Evolutionary conservation across 2,888 invertebrate genomes (phyloP), one percentile per base, ranked within the genome.

Genomic region (Allolobophora icterica): DNA sequence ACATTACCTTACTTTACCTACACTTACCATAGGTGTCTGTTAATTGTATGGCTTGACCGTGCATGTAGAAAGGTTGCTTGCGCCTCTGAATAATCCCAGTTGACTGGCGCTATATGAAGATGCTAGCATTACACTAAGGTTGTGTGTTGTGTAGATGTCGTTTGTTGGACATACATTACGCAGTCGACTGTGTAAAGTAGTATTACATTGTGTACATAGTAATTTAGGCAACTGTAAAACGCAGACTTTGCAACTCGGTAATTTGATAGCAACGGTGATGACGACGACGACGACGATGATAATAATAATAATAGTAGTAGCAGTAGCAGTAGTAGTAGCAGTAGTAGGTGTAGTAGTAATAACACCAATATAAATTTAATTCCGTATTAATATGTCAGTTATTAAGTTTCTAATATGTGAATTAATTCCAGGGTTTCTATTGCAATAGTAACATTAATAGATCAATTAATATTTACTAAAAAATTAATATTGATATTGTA

Each of bases 111-210:
- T n/a, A 71, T 71, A 30, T 71, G 71, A 71, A 52, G 21, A n/a
- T 71, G 30, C 71, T 13, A 71, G 71, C 71, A 71, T 71, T 71
- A 71, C 71, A n/a, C 71, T 71, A 71, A n/a, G 71, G 71, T 71
- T 71, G 71, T 71, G 71, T 71, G 71, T 71, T 71, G 71, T 71
- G n/a, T 71, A 71, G 71, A 71, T 71, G 71, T 71, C 71, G 71
- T 71, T 71, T n/a, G n/a, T 8, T 71, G n/a, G 71, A n/a, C 71
- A 71, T 71, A 71, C 71, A n/a, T 71, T 71, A 71, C n/a, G 71
- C 71, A 71, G n/a, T 71, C 11, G 30, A 71, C 30, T n/a, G 71
- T 11, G n/a, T 71, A 71, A 71, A 71, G 71, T 71, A 71, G n/a
- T 52, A n/a, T n/a, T 71, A n/a, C n/a, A n/a, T 71, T 11, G 71